Conservation (phyloP, 1,140 invertebrate species). For the Eumeta japonica region DNA sequence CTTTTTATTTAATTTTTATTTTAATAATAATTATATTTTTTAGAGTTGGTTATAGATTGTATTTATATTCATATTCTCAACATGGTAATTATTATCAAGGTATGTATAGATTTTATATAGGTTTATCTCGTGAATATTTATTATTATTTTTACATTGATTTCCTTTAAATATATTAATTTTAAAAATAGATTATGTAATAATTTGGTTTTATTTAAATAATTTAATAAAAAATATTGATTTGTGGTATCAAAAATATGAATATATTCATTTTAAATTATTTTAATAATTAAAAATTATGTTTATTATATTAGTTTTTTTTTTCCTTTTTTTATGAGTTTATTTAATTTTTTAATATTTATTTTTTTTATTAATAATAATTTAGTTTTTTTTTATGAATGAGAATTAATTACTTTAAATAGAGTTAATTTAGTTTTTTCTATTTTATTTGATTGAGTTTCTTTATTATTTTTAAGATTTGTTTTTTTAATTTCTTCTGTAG, state of each 20-base stretch:
- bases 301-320: slow-evolving; percentile 36
- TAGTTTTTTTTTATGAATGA: slow-evolving; percentile 53
- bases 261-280: slow-evolving; percentile 46
- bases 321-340: slow-evolving; percentile 34
- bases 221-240: slow-evolving; percentile 63
- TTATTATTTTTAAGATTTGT: slow-evolving; percentile 61
- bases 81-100: slow-evolving; percentile 54
- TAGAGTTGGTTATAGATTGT: slow-evolving; percentile 47
- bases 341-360: slow-evolving; percentile 28
- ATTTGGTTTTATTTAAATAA: slow-evolving; percentile 61
- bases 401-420: slow-evolving; percentile 53
- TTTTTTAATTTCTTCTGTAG: slow-evolving; percentile 63
- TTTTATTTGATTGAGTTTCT: slow-evolving; percentile 63
- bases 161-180: slow-evolving; percentile 61
- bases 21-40: slow-evolving; percentile 54
- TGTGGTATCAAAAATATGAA: slow-evolving; percentile 59
- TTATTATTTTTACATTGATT: slow-evolving; percentile 61
- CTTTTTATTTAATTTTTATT: slow-evolving; percentile 44
- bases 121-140: slow-evolving; percentile 57
- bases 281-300: slow-evolving; percentile 30
- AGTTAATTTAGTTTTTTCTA: slow-evolving; percentile 45
- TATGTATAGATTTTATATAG: slow-evolving; percentile 37
- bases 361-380: slow-evolving; percentile 49
- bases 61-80: slow-evolving; percentile 59
- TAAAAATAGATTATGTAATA: slow-evolving; percentile 54